Evolutionary conservation across 2,797 vertebrate species (phyloP).

Genomic region (Rhyacichthys aspro): DNA sequence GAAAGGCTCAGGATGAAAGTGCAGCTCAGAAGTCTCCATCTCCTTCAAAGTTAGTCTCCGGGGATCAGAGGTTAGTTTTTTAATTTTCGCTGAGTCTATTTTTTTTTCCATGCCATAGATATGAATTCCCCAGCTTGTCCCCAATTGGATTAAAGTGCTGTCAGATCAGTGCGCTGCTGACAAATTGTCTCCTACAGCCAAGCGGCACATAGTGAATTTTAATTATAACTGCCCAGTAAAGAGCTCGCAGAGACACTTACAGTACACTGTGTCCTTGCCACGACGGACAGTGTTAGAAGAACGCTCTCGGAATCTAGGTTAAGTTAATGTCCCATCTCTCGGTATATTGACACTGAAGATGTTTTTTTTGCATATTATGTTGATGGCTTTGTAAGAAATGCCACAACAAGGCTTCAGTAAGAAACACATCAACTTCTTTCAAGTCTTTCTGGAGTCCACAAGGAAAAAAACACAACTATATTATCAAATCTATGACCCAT

Average conservation of each 20-base stretch:
- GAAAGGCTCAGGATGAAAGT: conserved; percentile 18
- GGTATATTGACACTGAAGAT: neutral
- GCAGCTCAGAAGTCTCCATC: conserved; percentile 9
- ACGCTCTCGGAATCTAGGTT: no score
- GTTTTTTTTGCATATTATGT: neutral
- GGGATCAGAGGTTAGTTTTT: conserved; percentile 71
- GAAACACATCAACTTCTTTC: no score
- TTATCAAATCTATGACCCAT: no score
- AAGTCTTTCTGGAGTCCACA: no score
- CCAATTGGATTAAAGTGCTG: conserved; percentile 85
- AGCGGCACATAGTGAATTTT: conserved; percentile 79
- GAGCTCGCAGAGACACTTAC: conserved; percentile 14
- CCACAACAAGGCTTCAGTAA: no score
- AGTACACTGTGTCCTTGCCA: conserved; percentile 6
- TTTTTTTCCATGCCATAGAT: conserved; percentile 76
- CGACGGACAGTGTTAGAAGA: neutral
- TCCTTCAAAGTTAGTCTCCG: conserved; percentile 32
- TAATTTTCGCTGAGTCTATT: conserved; percentile 82
- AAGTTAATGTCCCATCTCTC: neutral
- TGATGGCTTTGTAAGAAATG: no score
- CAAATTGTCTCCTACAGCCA: conserved; percentile 84
- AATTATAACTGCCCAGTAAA: conserved; percentile 69
- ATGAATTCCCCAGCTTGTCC: conserved; percentile 83
- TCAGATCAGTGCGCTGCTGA: conserved; percentile 83
- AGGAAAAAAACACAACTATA: no score